Evolutionary conservation across 2,888 invertebrate species (phyloP).

Genomic region (Trichogramma evanescens): DNA sequence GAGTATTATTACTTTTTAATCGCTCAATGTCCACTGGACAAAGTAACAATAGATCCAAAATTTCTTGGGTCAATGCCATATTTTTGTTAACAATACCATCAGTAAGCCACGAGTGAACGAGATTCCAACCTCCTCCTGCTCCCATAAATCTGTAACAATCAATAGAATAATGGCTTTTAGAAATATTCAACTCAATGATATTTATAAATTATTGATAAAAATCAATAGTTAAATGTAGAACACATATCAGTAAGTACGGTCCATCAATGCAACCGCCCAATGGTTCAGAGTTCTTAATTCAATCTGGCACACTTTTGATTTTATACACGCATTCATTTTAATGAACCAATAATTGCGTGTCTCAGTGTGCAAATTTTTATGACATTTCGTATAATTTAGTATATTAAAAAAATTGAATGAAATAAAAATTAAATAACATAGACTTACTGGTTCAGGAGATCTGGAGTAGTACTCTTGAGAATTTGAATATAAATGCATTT

Average conservation of each 20-base stretch:
- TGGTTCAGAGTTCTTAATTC: slow-evolving; percentile 40
- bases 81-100: slow-evolving; percentile 79
- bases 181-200: background rate
- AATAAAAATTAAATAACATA: background rate
- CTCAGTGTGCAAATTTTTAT: slow-evolving; percentile 21
- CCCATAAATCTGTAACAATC: slow-evolving; percentile 65
- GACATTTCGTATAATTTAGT: background rate
- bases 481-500: slow-evolving; percentile 94
- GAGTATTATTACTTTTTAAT: slow-evolving; percentile 84
- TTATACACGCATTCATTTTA: slow-evolving; percentile 27
- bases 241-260: slow-evolving; percentile 41
- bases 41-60: slow-evolving; percentile 73
- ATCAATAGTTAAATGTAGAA: slow-evolving; percentile 27
- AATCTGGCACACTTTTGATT: slow-evolving; percentile 33
- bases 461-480: slow-evolving; percentile 75
- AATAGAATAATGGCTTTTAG: slow-evolving; percentile 9
- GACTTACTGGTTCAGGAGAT: slow-evolving; percentile 69
- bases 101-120: slow-evolving; percentile 84
- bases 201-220: background rate
- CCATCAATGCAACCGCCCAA: slow-evolving; percentile 34
- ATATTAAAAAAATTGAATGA: background rate
- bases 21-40: slow-evolving; percentile 88
- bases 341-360: slow-evolving; percentile 25
- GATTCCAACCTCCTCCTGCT: slow-evolving; percentile 87
- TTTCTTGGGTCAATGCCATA: slow-evolving; percentile 79